Evolutionary conservation across 2,797 vertebrate species (phyloP), one percentile per base, ranked within the genome.

Genomic region (Catamblyrhynchus diadema): DNA sequence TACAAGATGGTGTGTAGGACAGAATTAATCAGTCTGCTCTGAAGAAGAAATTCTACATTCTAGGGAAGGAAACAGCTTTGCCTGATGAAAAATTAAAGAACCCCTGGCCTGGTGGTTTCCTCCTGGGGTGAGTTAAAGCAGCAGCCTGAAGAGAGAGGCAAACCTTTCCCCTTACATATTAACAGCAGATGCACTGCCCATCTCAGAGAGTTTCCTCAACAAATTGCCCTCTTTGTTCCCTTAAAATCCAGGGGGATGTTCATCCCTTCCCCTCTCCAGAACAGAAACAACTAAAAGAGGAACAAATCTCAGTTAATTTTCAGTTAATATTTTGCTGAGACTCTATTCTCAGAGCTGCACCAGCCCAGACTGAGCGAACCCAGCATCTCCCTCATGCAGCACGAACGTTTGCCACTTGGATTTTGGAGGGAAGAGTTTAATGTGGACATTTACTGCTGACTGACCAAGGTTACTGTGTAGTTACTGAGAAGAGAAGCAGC

Each of bases 71-170:
- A 95, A 64, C 23, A 47, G 73, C 54, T 82, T 80, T 71, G 37
- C 39, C 64, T 72, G 42, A 93, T 94, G 78, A 97, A 95, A 97
- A 89, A 91, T 93, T 91, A n/a, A 94, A 95, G 83, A 89, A 65
- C 9, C 28, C 50, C 50, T 82, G 35, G 75, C 74, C 81, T 92
- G 85, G 33, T 30, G 51, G 42, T 80, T 85, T 87, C 41, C 91
- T 93, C 81, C 57, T 78, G 79, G 61, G 90, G n/a, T 25, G 42
- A 50, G 35, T 74, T 74, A 74, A 73, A 91, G 59, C 81, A 95
- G 73, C 28, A 87, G 61, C 60, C 48, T 75, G 81, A 60, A 82
- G 71, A 95, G 54, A 75, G 47, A 70, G 45, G 11, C 56, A 92
- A 90, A 57, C 6, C 32, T 67, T 95, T 70, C 60, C 48, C 42